phyloP scores from a whole-genome alignment of 1,140 invertebrate genomes.

The Heterodera schachtii region DNA sequence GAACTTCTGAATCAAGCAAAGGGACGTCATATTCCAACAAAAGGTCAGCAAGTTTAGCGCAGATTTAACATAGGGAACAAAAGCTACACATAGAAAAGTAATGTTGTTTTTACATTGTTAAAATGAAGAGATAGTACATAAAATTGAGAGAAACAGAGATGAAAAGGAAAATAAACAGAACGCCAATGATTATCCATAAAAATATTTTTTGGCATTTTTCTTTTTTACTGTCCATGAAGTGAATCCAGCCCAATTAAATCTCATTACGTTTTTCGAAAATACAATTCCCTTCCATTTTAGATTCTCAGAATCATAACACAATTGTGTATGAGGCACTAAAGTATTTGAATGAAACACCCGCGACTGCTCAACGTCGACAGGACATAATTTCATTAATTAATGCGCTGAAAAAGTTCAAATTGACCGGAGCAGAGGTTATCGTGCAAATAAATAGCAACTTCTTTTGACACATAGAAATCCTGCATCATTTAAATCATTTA shows the following conservation, averaged over 20 bases:
- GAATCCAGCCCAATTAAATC: too few species aligned
- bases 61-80: too few species aligned
- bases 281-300: not conserved
- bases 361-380: constrained; percentile 19
- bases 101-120: too few species aligned
- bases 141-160: too few species aligned
- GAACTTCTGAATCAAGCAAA: constrained; percentile 39
- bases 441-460: not conserved
- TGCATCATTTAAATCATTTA: too few species aligned
- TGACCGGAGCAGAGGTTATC: constrained; percentile 37
- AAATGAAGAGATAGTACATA: too few species aligned
- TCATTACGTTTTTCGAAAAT: not conserved
- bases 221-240: too few species aligned
- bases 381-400: constrained; percentile 28
- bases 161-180: too few species aligned
- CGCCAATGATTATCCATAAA: not conserved
- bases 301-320: constrained; percentile 44
- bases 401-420: constrained; percentile 37
- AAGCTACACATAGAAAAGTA: too few species aligned
- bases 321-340: constrained; percentile 39
- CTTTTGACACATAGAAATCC: too few species aligned
- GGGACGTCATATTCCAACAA: constrained; percentile 11
- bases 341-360: constrained; percentile 40
- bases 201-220: too few species aligned
- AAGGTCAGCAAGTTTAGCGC: not conserved